phyloP scores from a whole-genome alignment of 1,140 invertebrate genomes.

The Leptinotarsa texana region DNA sequence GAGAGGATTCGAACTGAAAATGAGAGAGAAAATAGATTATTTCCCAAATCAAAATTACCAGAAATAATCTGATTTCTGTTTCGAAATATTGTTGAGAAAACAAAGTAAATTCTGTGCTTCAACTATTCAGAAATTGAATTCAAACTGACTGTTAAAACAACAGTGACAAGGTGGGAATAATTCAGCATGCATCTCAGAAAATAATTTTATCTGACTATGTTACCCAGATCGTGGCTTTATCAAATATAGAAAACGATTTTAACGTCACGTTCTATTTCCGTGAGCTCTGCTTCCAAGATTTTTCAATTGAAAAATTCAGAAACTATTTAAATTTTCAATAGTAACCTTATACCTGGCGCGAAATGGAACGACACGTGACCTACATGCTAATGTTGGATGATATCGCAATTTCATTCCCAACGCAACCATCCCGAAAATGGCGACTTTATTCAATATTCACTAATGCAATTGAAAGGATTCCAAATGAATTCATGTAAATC shows the following conservation, averaged over 20 bases:
- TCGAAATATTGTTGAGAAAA: too few relatives aligned
- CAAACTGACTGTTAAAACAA: too few relatives aligned
- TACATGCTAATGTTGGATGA: background rate
- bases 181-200: background rate
- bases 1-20: too few relatives aligned
- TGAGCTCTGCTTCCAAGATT: conserved; percentile 2
- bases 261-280: background rate
- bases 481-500: conserved; percentile 8
- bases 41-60: too few relatives aligned
- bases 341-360: background rate
- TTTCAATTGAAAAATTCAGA: conserved; percentile 4
- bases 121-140: too few relatives aligned
- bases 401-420: background rate
- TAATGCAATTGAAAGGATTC: conserved; percentile 1
- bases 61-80: too few relatives aligned
- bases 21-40: too few relatives aligned
- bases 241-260: conserved; percentile 1
- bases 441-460: conserved; percentile 1
- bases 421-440: background rate
- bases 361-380: background rate
- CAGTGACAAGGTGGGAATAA: background rate
- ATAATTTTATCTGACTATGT: background rate
- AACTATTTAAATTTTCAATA: conserved; percentile 9
- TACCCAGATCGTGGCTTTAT: background rate
- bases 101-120: too few relatives aligned